These are phyloP conservation scores for Esox masquinongy DNA, from an alignment of 2,797 vertebrate genomes.

Conservation along the genomic window DNA sequence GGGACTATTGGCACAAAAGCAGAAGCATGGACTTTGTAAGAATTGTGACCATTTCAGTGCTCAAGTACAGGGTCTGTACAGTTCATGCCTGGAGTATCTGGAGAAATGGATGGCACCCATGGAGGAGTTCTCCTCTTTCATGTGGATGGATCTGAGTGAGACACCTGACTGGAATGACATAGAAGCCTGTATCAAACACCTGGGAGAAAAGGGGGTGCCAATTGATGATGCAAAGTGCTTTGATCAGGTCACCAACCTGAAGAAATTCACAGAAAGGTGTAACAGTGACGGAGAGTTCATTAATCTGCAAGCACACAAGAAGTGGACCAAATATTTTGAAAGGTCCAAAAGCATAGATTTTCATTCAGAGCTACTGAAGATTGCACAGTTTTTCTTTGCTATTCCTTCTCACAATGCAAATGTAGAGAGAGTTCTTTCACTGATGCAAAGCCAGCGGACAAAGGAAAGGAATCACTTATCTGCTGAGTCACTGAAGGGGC, in stretches of 20 bases:
- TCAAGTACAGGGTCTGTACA: conserved; percentile 41
- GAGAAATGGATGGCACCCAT: conserved; percentile 48
- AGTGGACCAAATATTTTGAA: conserved; percentile 37
- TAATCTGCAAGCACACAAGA: conserved; percentile 25
- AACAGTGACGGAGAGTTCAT: conserved; percentile 23
- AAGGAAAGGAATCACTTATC: conserved; percentile 7
- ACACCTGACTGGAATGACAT: conserved; percentile 28
- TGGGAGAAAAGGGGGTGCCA: conserved; percentile 24
- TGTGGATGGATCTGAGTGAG: conserved; percentile 34
- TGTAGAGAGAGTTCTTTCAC: conserved; percentile 27
- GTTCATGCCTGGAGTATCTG: conserved; percentile 42
- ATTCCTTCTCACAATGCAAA: conserved; percentile 29
- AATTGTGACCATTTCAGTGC: conserved; percentile 39
- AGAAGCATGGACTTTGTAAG: too few species aligned
- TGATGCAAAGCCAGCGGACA: conserved; percentile 36
- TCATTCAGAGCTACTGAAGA: conserved; percentile 24
- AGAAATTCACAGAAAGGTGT: conserved; percentile 34
- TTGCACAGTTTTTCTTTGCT: conserved; percentile 14
- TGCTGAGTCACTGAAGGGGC: not conserved
- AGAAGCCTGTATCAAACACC: conserved; percentile 33
- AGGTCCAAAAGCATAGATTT: conserved; percentile 25
- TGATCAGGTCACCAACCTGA: conserved; percentile 41
- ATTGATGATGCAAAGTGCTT: conserved; percentile 38
- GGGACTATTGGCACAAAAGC: too few species aligned
- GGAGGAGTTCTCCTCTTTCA: conserved; percentile 46